Evolutionary conservation across 1,140 invertebrate species (phyloP).

Genomic region (Macrobrachium nipponense): DNA sequence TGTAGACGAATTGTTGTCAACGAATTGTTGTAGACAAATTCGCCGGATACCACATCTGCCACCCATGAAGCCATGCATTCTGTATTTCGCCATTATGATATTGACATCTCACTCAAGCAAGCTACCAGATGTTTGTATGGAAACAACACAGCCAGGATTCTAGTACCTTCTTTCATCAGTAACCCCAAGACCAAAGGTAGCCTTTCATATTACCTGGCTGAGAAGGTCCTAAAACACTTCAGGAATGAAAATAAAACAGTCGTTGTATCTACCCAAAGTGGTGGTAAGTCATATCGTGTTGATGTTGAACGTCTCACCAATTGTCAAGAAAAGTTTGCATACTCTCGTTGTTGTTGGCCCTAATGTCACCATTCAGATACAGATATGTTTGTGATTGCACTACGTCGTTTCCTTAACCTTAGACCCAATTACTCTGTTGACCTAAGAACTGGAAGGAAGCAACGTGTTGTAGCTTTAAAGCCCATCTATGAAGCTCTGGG

Average conservation of each 20-base stretch:
- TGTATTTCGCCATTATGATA: neutral
- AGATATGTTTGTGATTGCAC: neutral
- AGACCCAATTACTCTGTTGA: no score
- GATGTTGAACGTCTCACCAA: neutral
- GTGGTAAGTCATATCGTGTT: neutral
- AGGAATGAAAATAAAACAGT: neutral
- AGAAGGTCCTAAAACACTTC: neutral
- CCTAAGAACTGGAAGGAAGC: no score
- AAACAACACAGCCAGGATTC: neutral
- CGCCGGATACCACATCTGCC: no score
- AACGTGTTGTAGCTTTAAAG: no score
- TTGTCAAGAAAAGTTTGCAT: neutral
- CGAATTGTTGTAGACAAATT: no score
- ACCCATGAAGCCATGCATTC: neutral
- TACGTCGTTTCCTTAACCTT: no score
- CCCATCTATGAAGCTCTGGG: no score
- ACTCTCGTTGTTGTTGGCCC: neutral
- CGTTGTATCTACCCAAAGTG: slow-evolving; percentile 2
- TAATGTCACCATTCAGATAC: neutral
- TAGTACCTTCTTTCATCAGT: neutral
- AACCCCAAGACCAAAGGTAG: neutral
- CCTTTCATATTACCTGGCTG: neutral
- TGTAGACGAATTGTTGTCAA: no score
- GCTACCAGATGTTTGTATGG: neutral
- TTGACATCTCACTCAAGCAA: neutral